A percentile compares a stretch with the other conserved stretches of the same genome.
Conservation (phyloP, 2,888 invertebrate genomes). For the Nephrotoma guestfalica region DNA sequence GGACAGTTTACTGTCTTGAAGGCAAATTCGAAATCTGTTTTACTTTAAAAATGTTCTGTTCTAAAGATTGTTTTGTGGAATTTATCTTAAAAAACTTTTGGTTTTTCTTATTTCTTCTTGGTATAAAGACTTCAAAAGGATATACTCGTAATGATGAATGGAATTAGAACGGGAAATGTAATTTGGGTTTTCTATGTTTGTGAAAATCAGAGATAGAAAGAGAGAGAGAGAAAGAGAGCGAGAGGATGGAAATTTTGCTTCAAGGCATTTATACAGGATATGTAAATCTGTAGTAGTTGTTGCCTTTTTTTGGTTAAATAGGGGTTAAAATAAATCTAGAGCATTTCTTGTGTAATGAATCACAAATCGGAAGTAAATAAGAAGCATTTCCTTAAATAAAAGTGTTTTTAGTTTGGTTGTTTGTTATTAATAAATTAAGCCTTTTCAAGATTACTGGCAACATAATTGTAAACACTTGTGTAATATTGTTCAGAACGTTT, state of each 20-base stretch:
- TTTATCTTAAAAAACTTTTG: not conserved
- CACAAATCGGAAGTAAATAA: too few relatives aligned
- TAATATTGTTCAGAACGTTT: too few relatives aligned
- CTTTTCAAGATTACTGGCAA: too few relatives aligned
- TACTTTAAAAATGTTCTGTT: not conserved
- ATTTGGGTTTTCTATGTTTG: not conserved
- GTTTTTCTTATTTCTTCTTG: not conserved
- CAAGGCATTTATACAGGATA: not conserved
- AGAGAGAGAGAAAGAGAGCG: too few relatives aligned
- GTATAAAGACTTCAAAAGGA: not conserved
- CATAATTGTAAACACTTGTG: too few relatives aligned
- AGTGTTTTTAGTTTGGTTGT: too few relatives aligned
- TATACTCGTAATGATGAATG: not conserved
- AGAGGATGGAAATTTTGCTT: not conserved
- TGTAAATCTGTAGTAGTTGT: not conserved
- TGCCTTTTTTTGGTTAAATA: not conserved
- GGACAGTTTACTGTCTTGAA: not conserved
- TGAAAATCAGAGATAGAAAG: not conserved
- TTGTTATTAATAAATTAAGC: too few relatives aligned
- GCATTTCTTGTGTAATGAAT: too few relatives aligned
- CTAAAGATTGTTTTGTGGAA: not conserved
- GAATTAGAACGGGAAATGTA: not conserved
- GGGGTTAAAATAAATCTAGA: not conserved
- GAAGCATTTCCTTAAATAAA: too few relatives aligned
- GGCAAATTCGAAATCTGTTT: not conserved